Base-by-base conservation (phyloP, 2,113 vertebrate species). In the Ctenodactylus gundi region DNA sequence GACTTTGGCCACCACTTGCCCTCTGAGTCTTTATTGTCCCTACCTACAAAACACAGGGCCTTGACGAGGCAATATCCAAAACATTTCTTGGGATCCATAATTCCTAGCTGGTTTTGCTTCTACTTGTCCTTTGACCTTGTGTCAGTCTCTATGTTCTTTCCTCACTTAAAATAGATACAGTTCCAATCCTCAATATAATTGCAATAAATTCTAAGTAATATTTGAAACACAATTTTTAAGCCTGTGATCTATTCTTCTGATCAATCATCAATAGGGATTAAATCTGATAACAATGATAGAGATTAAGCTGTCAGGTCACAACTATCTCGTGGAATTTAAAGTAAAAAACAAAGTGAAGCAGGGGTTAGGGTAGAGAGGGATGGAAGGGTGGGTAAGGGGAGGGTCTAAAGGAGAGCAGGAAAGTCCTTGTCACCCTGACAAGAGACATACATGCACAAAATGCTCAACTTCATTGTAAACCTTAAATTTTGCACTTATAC, bases 1-100 rank as follows among this genome's bases (percentile, higher is more conserved):
- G 95, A 96, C 92, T 95, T 95, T 94, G 88, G 46, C 53, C 92
- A 64, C 68, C 82, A 93, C 72, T 92, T 67, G 67, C 39, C n/a
- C 76, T 92, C 76, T 39, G 49, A 89, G n/a, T 80, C 82, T 84
- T 91, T 65, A 44, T 78, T 94, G 89, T 85, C 76, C 25, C 94
- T 53, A 70, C 60, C 53, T 91, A 88, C 41, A 94, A 57, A 86
- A 75, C 82, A 77, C 53, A 78, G 51, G 81, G 41, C 84, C 83
- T 85, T 95, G 41, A 64, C 4, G 41, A 88, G 27, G 17, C 90
- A 65, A 93, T 21, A 76, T 90, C n/a, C 68, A 57, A 41, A 77
- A 89, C 87, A 91, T 67, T 80, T 85, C 91, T 85, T 87, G 51
- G n/a, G 27, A 11, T 78, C 36, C 72, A 5, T 65, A 65, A 72